phyloP scores from a whole-genome alignment of 1,140 invertebrate species.

The Diplogasteroides magnus region DNA sequence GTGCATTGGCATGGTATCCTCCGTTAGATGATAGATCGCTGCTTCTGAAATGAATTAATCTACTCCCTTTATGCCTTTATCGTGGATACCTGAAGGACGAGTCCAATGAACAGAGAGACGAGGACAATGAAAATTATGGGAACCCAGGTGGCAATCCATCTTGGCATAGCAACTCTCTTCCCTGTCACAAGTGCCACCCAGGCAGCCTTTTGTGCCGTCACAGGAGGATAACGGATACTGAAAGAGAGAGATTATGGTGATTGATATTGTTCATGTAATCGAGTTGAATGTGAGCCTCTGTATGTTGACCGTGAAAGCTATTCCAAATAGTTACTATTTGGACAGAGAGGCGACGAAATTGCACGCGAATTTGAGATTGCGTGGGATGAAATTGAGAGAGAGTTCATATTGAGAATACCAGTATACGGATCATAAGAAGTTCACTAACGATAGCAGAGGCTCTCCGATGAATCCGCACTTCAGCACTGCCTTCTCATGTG shows the following conservation, averaged over 20 bases:
- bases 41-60: too few relatives aligned
- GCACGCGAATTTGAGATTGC: too few relatives aligned
- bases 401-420: constrained; percentile 1
- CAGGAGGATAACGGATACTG: constrained; percentile 32
- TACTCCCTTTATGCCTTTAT: too few relatives aligned
- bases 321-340: too few relatives aligned
- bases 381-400: too few relatives aligned
- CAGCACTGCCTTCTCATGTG: constrained; percentile 78
- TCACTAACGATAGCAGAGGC: constrained; percentile 28
- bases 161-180: constrained; percentile 19
- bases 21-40: too few relatives aligned
- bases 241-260: constrained; percentile 3
- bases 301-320: too few relatives aligned
- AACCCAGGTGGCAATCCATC: constrained; percentile 3
- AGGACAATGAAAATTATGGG: constrained; percentile 20
- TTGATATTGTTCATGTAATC: neutral
- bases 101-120: constrained; percentile 25
- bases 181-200: constrained; percentile 26
- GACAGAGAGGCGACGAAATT: constrained; percentile 5
- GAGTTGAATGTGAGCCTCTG: neutral
- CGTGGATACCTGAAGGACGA: constrained; percentile 29
- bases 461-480: constrained; percentile 36
- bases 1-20: too few relatives aligned
- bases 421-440: neutral
- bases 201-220: constrained; percentile 27